Evolutionary conservation across 53 echinoderm and acorn worm genomes (phyloP).

Genomic region (Arbacia lixula): DNA sequence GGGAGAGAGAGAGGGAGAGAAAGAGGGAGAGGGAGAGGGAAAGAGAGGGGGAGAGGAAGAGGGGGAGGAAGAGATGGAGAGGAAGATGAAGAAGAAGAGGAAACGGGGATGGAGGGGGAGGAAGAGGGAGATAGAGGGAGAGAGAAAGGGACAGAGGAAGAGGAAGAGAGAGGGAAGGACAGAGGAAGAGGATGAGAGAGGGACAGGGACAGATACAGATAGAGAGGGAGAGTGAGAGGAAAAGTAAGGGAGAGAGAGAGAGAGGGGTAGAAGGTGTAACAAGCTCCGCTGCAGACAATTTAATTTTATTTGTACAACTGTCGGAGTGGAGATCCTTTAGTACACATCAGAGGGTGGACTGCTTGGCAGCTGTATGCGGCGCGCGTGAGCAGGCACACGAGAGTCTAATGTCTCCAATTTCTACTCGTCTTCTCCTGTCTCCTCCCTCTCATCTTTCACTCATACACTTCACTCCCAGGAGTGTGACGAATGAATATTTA

Average conservation of each 20-base stretch:
- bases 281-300: slow-evolving; percentile 26
- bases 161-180: neutral
- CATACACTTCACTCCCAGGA: neutral
- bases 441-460: slow-evolving; percentile 19
- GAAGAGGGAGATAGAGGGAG: too few relatives aligned
- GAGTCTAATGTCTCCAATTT: neutral
- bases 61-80: neutral
- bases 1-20: neutral
- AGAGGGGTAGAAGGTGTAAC: slow-evolving; percentile 1
- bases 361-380: too few relatives aligned
- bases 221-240: neutral
- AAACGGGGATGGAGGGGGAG: neutral
- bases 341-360: slow-evolving; percentile 17
- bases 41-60: neutral
- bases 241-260: neutral
- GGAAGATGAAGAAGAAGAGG: neutral
- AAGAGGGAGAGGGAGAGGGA: neutral
- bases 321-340: slow-evolving; percentile 28
- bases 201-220: neutral
- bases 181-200: neutral
- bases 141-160: neutral
- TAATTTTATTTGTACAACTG: slow-evolving; percentile 57
- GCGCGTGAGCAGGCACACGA: neutral
- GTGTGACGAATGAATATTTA: slow-evolving; percentile 9
- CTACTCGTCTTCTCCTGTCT: neutral